Percentiles rank a stretch among this genome's conserved stretches.
These are phyloP conservation scores for Caenorhabditis sinica DNA, from an alignment of 2,888 invertebrate species.

Conservation along the genomic window DNA sequence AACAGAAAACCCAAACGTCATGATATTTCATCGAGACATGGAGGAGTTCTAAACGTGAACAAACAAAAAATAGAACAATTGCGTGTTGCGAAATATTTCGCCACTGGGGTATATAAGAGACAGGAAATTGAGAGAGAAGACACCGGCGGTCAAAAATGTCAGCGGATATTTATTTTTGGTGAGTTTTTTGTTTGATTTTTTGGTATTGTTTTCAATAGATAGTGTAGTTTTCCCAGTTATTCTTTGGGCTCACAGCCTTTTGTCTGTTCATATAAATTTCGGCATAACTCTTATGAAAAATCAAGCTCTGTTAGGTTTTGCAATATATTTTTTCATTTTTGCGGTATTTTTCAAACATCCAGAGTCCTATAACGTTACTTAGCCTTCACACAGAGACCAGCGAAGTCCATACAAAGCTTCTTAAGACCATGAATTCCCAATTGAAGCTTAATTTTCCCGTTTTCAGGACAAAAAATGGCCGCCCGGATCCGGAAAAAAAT, in stretches of 20 bases:
- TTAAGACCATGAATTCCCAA: too few species aligned
- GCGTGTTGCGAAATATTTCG: conserved; percentile 24
- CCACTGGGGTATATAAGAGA: conserved; percentile 21
- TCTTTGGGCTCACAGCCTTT: background rate
- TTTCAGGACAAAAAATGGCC: conserved; percentile 45
- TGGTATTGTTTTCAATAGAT: too few species aligned
- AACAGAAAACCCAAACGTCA: conserved; percentile 1
- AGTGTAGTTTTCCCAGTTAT: too few species aligned
- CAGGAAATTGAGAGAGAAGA: background rate
- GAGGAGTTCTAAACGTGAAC: conserved; percentile 7
- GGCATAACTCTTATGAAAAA: too few species aligned
- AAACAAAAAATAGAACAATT: conserved; percentile 11
- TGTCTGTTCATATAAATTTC: too few species aligned
- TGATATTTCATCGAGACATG: background rate
- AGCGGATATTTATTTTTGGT: conserved; percentile 42
- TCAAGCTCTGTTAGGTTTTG: too few species aligned
- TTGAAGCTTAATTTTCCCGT: too few species aligned
- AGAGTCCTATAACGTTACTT: too few species aligned
- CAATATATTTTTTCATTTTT: too few species aligned
- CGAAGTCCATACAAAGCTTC: too few species aligned
- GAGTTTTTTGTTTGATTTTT: conserved; percentile 7
- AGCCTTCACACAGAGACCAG: too few species aligned
- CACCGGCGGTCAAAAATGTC: conserved; percentile 36
- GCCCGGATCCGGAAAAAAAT: conserved; percentile 25
- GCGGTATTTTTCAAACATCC: too few species aligned